These are phyloP conservation scores for Gonatopus flavifemur DNA, from an alignment of 1,140 invertebrate genomes.

Conservation along the genomic window DNA sequence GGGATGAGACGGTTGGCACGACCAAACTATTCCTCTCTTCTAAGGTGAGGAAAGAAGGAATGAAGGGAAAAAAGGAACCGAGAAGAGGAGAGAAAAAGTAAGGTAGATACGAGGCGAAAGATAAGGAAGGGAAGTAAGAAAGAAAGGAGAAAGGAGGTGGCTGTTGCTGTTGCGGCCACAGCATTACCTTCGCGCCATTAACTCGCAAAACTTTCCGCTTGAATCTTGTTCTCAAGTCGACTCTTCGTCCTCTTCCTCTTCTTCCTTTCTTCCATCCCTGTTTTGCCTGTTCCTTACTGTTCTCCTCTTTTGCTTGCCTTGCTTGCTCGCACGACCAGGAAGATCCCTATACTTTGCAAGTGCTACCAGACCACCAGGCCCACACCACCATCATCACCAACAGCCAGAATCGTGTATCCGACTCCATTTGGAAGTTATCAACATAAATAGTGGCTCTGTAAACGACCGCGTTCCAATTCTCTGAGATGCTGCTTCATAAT, in stretches of 20 bases:
- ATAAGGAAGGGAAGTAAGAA: constrained; percentile 10
- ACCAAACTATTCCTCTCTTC: too few species aligned
- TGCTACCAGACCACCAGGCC: constrained; percentile 36
- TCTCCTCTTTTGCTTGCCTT: constrained; percentile 7
- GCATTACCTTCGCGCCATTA: constrained; percentile 57
- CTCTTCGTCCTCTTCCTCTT: background rate
- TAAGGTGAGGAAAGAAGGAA: background rate
- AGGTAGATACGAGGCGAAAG: constrained; percentile 16
- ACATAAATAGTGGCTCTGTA: constrained; percentile 44
- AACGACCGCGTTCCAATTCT: constrained; percentile 33
- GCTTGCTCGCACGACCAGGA: constrained; percentile 35
- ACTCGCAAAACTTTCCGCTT: constrained; percentile 58
- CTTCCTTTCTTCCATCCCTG: constrained; percentile 23
- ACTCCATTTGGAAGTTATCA: constrained; percentile 49
- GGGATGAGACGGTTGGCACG: too few species aligned
- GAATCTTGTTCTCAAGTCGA: constrained; percentile 53
- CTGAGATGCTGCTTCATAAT: too few species aligned
- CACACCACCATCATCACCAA: constrained; percentile 26
- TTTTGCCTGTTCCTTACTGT: constrained; percentile 26
- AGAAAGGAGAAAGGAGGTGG: constrained; percentile 6
- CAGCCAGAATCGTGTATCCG: constrained; percentile 40
- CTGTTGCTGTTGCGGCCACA: constrained; percentile 54
- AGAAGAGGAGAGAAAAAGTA: constrained; percentile 23
- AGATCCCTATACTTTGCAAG: constrained; percentile 26
- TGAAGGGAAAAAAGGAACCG: constrained; percentile 1